Conservation (phyloP, 2,888 invertebrate genomes). For the Gerris lacustris region DNA sequence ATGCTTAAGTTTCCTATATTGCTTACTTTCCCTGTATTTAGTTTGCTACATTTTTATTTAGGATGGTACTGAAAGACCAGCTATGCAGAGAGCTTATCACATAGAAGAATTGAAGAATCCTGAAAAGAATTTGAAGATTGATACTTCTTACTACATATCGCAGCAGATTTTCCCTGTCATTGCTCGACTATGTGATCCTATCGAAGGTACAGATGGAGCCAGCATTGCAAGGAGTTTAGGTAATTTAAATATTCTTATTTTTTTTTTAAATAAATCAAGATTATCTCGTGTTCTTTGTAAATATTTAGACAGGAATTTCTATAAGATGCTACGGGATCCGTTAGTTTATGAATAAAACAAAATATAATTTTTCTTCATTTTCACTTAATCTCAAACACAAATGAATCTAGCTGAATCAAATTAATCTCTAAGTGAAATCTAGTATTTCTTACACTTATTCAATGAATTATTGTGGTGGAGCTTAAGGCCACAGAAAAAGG, state of each 20-base stretch:
- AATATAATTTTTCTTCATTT: no score
- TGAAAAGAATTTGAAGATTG: constrained; percentile 55
- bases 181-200: constrained; percentile 85
- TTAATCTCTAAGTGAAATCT: no score
- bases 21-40: not conserved
- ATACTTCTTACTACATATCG: constrained; percentile 80
- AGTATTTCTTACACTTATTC: no score
- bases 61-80: constrained; percentile 65
- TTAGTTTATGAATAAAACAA: no score
- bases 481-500: no score
- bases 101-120: constrained; percentile 71
- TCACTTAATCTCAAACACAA: no score
- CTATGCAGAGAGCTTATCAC: constrained; percentile 88
- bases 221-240: constrained; percentile 84
- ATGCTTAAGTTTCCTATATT: no score
- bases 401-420: no score
- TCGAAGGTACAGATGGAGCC: constrained; percentile 84
- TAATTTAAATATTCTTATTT: constrained; percentile 31
- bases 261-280: constrained; percentile 32
- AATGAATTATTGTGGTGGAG: no score
- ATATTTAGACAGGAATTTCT: no score
- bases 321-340: no score
- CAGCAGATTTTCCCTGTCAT: constrained; percentile 96
- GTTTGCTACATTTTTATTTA: constrained; percentile 16
- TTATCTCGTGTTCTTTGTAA: not conserved